Conservation (phyloP, 2,888 invertebrate species). For the Toxonevra muliebris region DNA sequence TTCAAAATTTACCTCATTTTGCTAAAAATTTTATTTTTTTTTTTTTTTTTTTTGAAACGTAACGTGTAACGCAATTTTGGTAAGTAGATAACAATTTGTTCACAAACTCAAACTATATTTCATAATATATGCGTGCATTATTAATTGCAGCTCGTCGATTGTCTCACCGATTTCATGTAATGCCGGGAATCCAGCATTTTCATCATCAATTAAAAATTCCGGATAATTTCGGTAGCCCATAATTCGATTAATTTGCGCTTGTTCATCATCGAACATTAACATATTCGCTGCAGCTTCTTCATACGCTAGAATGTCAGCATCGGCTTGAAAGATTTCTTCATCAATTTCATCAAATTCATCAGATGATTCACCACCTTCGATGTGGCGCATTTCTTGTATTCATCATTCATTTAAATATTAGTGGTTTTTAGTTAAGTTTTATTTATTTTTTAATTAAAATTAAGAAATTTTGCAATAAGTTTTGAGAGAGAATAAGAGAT, state of each 20-base stretch:
- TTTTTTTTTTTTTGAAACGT: too few species aligned
- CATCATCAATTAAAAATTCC: conserved; percentile 56
- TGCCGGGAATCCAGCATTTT: conserved; percentile 56
- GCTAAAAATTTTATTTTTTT: too few species aligned
- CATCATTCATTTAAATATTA: neutral
- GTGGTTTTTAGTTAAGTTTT: neutral
- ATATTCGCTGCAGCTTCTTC: neutral
- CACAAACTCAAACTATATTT: conserved; percentile 63
- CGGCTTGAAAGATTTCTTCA: conserved; percentile 49
- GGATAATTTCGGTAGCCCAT: conserved; percentile 55
- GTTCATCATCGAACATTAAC: conserved; percentile 40
- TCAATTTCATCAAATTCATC: conserved; percentile 18
- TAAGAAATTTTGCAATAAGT: conserved; percentile 14
- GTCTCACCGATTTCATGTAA: conserved; percentile 64
- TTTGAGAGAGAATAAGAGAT: neutral
- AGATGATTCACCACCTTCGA: conserved; percentile 54
- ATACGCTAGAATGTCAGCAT: conserved; percentile 44
- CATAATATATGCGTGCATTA: conserved; percentile 64
- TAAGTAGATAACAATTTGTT: conserved; percentile 21
- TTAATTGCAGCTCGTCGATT: conserved; percentile 64
- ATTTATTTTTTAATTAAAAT: conserved; percentile 8
- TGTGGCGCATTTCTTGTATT: conserved; percentile 52
- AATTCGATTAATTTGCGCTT: conserved; percentile 54
- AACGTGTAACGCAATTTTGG: too few species aligned
- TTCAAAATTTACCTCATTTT: too few species aligned